Conservation (phyloP, 2,888 invertebrate species). For the Chorisops tibialis region DNA sequence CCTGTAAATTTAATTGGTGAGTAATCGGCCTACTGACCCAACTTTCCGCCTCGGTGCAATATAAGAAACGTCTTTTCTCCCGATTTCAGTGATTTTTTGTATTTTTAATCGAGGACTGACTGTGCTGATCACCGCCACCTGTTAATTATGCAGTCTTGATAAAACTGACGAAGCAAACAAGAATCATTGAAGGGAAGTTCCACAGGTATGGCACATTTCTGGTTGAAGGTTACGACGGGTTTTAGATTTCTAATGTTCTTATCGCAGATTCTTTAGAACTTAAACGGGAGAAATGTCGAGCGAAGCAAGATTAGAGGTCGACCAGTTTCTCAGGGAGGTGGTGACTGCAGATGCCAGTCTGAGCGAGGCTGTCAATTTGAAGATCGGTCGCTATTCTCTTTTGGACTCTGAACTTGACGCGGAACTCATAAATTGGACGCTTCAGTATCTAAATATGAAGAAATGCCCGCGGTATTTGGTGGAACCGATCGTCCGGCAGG, state of each 20-base stretch:
- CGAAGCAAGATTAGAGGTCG: conserved; percentile 5
- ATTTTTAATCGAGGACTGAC: too few relatives aligned
- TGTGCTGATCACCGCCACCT: too few relatives aligned
- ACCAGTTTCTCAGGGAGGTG: conserved; percentile 6
- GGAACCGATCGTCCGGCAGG: neutral
- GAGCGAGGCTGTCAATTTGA: conserved; percentile 1
- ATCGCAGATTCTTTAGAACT: neutral
- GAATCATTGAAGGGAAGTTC: too few relatives aligned
- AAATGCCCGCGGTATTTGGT: conserved; percentile 7
- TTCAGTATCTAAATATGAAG: conserved; percentile 9
- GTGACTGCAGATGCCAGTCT: neutral
- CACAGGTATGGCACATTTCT: neutral
- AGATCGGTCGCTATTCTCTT: conserved; percentile 2
- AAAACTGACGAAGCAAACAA: too few relatives aligned
- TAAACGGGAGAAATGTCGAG: conserved; percentile 3
- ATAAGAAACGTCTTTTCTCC: too few relatives aligned
- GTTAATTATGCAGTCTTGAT: too few relatives aligned
- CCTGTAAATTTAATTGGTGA: too few relatives aligned
- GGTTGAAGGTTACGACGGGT: too few relatives aligned
- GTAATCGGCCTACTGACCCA: too few relatives aligned
- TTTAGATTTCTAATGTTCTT: neutral
- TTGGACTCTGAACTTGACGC: conserved; percentile 4
- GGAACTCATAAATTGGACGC: neutral
- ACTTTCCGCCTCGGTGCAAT: too few relatives aligned
- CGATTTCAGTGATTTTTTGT: too few relatives aligned